Evolutionary conservation across 2,797 vertebrate genomes (phyloP).

Genomic region (Momotus momota): DNA sequence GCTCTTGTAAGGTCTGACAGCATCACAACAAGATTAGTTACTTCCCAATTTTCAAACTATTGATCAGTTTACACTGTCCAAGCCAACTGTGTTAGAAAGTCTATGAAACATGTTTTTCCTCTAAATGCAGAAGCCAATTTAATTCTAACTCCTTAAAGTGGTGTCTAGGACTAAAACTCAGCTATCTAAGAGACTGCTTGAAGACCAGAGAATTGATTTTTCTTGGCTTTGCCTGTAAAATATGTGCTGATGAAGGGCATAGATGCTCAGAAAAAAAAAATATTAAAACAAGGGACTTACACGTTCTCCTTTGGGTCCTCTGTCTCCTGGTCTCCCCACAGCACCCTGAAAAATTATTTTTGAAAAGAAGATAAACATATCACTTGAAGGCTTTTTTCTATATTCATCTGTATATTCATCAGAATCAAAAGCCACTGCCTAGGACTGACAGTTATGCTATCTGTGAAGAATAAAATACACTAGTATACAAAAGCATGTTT

Average conservation of each 20-base stretch:
- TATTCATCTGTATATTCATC: neutral
- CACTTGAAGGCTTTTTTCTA: neutral
- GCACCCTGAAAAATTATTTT: constrained; percentile 83
- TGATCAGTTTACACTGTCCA: neutral
- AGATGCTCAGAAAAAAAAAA: neutral
- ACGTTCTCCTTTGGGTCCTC: constrained; percentile 98
- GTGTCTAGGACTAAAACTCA: neutral
- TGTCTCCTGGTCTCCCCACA: constrained; percentile 89
- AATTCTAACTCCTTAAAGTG: neutral
- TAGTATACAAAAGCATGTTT: constrained; percentile 2
- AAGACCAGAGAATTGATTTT: neutral
- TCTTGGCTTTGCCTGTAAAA: neutral
- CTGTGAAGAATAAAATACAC: neutral
- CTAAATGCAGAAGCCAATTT: neutral
- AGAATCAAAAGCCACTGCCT: neutral
- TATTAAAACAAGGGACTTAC: constrained; percentile 78
- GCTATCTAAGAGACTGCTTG: neutral
- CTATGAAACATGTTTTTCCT: neutral
- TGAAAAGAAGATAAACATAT: neutral
- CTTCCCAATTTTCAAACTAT: neutral
- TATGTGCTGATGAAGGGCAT: neutral
- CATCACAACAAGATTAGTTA: neutral
- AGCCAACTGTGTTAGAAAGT: neutral
- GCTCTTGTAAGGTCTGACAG: neutral
- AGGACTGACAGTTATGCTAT: neutral